Conservation (phyloP, 2,797 vertebrate genomes). For the Sebastes ruberrimus region DNA sequence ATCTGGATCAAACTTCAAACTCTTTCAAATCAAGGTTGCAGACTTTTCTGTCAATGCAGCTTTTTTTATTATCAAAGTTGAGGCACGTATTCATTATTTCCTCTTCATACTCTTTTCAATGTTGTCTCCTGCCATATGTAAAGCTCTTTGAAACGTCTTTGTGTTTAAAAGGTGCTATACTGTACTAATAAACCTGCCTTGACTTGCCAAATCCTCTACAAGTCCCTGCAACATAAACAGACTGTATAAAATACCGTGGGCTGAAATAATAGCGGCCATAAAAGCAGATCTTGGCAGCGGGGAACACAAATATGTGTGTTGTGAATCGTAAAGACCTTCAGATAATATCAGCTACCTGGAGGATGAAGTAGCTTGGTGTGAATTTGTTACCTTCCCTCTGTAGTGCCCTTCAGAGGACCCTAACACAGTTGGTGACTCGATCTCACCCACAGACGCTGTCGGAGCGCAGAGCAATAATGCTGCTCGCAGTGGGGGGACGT, state of each 20-base stretch:
- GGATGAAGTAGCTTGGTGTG: slow-evolving; percentile 23
- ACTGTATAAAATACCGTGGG: slow-evolving; percentile 38
- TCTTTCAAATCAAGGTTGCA: not conserved
- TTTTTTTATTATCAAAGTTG: not conserved
- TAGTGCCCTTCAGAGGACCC: slow-evolving; percentile 48
- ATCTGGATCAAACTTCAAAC: not conserved
- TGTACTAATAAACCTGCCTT: slow-evolving; percentile 15
- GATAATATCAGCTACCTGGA: slow-evolving; percentile 45
- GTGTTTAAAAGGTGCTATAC: slow-evolving; percentile 18
- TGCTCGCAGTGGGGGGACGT: slow-evolving; percentile 3
- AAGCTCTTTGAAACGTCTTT: slow-evolving; percentile 8
- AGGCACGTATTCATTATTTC: not conserved
- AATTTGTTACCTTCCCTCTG: slow-evolving; percentile 24
- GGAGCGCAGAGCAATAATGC: slow-evolving; percentile 31
- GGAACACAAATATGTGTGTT: slow-evolving; percentile 38
- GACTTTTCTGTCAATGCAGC: not conserved
- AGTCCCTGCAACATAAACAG: slow-evolving; percentile 32
- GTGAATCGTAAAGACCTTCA: slow-evolving; percentile 43
- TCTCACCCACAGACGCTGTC: slow-evolving; percentile 35
- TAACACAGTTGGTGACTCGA: slow-evolving; percentile 37
- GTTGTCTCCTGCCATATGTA: slow-evolving; percentile 1
- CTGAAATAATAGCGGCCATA: slow-evolving; percentile 43
- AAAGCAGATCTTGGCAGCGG: slow-evolving; percentile 45
- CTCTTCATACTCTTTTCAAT: not conserved
- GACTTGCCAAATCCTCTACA: slow-evolving; percentile 19